Percentiles rank a stretch among this genome's conserved stretches.
Evolutionary conservation across 2,113 vertebrate genomes (phyloP).

Genomic region (Plecotus auritus): DNA sequence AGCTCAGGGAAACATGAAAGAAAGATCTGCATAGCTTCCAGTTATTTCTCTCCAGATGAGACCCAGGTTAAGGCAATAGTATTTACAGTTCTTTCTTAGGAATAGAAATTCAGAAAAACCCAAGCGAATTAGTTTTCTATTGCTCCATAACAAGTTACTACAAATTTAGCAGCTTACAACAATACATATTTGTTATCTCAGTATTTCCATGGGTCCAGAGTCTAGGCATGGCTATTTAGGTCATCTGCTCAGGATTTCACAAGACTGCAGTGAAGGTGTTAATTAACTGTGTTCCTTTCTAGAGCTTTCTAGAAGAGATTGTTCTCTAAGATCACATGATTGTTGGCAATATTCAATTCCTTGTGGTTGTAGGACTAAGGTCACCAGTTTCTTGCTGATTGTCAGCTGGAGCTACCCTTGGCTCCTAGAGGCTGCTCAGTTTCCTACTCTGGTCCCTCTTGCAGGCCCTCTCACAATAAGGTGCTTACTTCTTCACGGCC

Average conservation of each 20-base stretch:
- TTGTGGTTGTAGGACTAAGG: not conserved
- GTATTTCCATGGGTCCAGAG: not conserved
- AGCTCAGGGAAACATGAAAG: not conserved
- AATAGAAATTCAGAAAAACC: not conserved
- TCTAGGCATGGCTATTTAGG: not conserved
- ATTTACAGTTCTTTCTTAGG: not conserved
- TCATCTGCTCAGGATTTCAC: not conserved
- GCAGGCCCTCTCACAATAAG: not conserved
- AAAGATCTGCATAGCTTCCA: not conserved
- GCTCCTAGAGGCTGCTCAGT: not conserved
- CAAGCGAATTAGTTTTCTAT: not conserved
- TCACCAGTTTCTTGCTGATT: not conserved
- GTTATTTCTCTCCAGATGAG: not conserved
- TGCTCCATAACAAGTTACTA: not conserved
- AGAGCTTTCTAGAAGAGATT: not conserved
- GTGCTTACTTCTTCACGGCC: not conserved
- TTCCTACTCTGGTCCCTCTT: not conserved
- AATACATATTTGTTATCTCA: not conserved
- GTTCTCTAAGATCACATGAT: not conserved
- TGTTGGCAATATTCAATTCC: not conserved
- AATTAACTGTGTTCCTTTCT: not conserved
- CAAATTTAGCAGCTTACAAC: not conserved
- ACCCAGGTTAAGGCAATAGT: not conserved
- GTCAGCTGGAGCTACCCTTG: not conserved
- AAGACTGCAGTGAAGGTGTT: not conserved